Percentiles rank a stretch among this genome's conserved stretches.
Evolutionary conservation across 30 jellyfish, hydroid and myxozoan species (phyloP).

Genomic region (Cassiopea xamachana): DNA sequence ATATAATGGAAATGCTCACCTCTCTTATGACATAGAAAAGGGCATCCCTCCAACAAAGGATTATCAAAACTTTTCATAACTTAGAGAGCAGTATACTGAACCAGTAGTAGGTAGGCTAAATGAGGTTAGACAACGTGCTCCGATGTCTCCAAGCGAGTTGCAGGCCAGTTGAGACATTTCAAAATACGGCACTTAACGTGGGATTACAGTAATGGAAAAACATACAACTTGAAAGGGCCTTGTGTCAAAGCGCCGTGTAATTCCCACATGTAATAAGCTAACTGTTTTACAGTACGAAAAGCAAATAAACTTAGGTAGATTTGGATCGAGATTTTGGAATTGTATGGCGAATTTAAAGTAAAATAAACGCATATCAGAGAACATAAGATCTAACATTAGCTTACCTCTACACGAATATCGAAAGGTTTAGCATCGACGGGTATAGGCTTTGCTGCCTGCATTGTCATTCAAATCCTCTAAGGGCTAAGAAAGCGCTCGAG

Average conservation of each 20-base stretch:
- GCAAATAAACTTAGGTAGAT: background rate
- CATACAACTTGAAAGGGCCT: background rate
- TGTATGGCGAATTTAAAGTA: background rate
- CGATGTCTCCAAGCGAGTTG: background rate
- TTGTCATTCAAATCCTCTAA: constrained; percentile 24
- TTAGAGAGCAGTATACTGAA: no score
- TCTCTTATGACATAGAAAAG: no score
- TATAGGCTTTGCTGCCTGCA: constrained; percentile 68
- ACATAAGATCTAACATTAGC: background rate
- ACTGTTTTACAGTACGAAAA: constrained; percentile 4
- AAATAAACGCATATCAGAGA: background rate
- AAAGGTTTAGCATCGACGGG: constrained; percentile 45
- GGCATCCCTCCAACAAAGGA: no score
- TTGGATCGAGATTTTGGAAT: background rate
- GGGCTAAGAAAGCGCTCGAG: constrained; percentile 19
- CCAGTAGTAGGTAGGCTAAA: no score
- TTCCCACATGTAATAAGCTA: background rate
- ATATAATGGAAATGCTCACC: no score
- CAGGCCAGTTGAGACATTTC: background rate
- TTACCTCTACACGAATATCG: constrained; percentile 76
- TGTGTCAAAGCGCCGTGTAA: background rate
- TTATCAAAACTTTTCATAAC: no score
- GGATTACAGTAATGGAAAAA: background rate
- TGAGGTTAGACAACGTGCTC: background rate
- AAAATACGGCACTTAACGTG: background rate